A percentile compares a stretch with the other conserved stretches of the same genome.
Conservation (phyloP, 2,113 vertebrate species). For the Calyptommatus sinebrachiatus region DNA sequence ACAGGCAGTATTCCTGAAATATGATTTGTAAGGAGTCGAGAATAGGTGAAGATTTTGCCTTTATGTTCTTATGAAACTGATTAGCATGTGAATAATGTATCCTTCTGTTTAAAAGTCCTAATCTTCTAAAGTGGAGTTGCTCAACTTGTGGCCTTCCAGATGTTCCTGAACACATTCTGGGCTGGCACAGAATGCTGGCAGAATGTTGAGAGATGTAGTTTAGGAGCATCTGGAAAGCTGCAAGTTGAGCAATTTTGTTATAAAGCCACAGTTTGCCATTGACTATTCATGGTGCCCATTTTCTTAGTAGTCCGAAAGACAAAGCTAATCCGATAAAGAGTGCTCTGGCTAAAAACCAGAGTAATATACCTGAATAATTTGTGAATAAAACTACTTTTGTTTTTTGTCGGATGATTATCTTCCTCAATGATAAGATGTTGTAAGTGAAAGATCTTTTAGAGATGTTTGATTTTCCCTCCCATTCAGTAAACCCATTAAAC, state of each 20-base stretch:
- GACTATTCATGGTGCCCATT: too few relatives aligned
- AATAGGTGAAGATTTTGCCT: too few relatives aligned
- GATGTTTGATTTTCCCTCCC: background rate
- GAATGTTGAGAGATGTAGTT: too few relatives aligned
- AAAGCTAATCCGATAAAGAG: background rate
- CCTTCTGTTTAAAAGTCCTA: background rate
- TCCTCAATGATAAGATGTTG: background rate
- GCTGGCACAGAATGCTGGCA: too few relatives aligned
- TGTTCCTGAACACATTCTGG: too few relatives aligned
- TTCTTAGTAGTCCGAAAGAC: too few relatives aligned
- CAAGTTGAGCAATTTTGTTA: too few relatives aligned
- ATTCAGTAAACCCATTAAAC: constrained; percentile 28
- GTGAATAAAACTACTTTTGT: background rate
- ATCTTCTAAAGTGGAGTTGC: background rate
- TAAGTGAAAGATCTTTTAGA: background rate
- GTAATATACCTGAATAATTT: background rate
- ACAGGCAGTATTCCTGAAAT: too few relatives aligned
- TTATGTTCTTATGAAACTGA: too few relatives aligned
- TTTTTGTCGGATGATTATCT: background rate
- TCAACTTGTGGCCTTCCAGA: background rate
- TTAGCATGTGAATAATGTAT: background rate
- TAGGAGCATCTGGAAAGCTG: too few relatives aligned
- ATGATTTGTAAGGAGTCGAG: too few relatives aligned
- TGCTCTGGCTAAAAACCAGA: background rate
- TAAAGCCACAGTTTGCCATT: too few relatives aligned